Evolutionary conservation across 2,888 invertebrate species (phyloP).

Genomic region (Aricia artaxerxes): DNA sequence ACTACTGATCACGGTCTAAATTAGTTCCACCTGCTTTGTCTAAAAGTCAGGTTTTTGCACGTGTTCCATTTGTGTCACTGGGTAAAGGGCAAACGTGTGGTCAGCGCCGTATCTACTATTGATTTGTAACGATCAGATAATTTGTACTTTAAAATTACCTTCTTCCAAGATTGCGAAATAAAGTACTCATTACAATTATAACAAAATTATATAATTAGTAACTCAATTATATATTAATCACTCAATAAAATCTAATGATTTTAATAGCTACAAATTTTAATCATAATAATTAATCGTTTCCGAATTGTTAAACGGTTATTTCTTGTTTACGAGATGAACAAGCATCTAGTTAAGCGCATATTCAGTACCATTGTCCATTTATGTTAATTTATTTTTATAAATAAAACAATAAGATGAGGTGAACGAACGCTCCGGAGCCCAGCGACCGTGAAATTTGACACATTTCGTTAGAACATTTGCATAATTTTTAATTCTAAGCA

Average conservation of each 20-base stretch:
- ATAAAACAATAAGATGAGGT: constrained; percentile 14
- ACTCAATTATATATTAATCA: background rate
- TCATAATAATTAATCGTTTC: background rate
- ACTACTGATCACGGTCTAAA: constrained; percentile 42
- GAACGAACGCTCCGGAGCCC: constrained; percentile 2
- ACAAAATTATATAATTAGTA: background rate
- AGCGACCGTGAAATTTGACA: constrained; percentile 21
- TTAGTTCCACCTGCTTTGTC: constrained; percentile 45
- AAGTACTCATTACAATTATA: background rate
- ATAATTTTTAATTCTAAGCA: constrained; percentile 1
- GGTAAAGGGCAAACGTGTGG: constrained; percentile 71
- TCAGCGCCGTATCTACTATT: constrained; percentile 29
- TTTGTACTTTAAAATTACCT: background rate
- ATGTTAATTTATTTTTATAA: constrained; percentile 22
- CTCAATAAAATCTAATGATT: background rate
- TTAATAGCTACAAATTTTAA: constrained; percentile 9
- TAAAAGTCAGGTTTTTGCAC: constrained; percentile 55
- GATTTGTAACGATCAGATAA: background rate
- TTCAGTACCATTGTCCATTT: background rate
- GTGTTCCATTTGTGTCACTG: constrained; percentile 66
- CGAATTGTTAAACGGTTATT: background rate
- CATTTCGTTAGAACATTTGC: constrained; percentile 1
- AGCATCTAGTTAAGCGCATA: constrained; percentile 6
- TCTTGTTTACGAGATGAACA: constrained; percentile 11
- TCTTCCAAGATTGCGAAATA: background rate